A percentile compares a stretch with the other conserved stretches of the same genome.
Conservation (phyloP, 1,140 invertebrate genomes). For the Drosophila mayri region DNA sequence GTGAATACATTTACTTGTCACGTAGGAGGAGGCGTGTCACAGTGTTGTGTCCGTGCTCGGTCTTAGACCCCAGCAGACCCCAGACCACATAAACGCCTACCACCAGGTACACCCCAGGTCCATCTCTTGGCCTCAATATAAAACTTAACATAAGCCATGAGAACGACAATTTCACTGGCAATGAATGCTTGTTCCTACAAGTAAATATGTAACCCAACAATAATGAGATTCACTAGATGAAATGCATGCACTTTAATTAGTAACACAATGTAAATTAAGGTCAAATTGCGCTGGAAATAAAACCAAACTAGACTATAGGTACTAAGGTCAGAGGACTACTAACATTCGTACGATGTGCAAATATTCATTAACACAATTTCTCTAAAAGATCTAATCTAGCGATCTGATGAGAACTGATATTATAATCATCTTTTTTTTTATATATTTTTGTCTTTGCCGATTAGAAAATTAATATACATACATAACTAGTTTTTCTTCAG, state of each 20-base stretch:
- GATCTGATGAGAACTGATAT: not conserved
- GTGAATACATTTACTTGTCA: constrained; percentile 59
- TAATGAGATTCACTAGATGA: constrained; percentile 5
- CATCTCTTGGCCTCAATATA: not conserved
- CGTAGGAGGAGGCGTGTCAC: constrained; percentile 31
- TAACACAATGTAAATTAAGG: not conserved
- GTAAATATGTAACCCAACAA: constrained; percentile 37
- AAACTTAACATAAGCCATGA: not conserved
- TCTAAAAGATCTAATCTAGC: not conserved
- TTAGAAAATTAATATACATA: too few species aligned
- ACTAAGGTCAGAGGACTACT: not conserved
- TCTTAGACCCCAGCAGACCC: too few species aligned
- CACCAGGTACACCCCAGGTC: not conserved
- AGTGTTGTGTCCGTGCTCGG: constrained; percentile 1
- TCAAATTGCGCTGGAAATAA: constrained; percentile 2
- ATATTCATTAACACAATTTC: not conserved
- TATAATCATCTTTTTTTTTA: not conserved
- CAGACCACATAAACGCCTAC: not conserved
- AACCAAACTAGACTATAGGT: not conserved
- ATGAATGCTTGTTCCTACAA: constrained; percentile 5
- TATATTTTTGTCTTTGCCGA: too few species aligned
- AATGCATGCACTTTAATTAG: constrained; percentile 13
- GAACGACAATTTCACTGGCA: not conserved
- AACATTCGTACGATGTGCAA: not conserved
- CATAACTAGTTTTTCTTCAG: too few species aligned